These are phyloP conservation scores for Pterostichus niger DNA, from an alignment of 2,888 invertebrate species.

Conservation along the genomic window DNA sequence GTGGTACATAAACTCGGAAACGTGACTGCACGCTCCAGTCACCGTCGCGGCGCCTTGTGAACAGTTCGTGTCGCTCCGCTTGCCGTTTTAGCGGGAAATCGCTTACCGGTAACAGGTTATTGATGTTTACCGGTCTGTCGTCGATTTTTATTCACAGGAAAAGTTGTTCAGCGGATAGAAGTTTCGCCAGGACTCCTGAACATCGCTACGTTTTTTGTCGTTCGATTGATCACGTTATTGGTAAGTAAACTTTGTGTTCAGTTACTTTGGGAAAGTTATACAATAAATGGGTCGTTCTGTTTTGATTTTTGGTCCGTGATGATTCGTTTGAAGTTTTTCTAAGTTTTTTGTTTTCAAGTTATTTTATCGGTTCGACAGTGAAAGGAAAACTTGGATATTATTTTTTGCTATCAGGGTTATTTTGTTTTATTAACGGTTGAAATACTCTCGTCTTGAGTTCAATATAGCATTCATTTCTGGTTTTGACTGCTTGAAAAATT, in stretches of 20 bases:
- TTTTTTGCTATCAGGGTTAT: slow-evolving; percentile 23
- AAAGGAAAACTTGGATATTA: slow-evolving; percentile 42
- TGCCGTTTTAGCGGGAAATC: slow-evolving; percentile 36
- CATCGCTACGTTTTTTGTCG: slow-evolving; percentile 14
- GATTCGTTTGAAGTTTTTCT: slow-evolving; percentile 7
- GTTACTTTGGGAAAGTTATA: neutral
- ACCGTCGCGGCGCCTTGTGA: slow-evolving; percentile 22
- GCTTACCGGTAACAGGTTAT: slow-evolving; percentile 44
- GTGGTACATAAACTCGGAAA: slow-evolving; percentile 43
- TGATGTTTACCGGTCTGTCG: slow-evolving; percentile 44
- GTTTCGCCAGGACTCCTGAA: slow-evolving; percentile 16
- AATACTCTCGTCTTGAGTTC: slow-evolving; percentile 3
- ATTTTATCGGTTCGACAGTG: slow-evolving; percentile 16
- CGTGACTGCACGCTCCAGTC: slow-evolving; percentile 50
- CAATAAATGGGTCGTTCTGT: slow-evolving; percentile 11
- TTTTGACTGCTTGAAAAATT: slow-evolving; percentile 3
- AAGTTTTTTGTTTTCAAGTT: slow-evolving; percentile 18
- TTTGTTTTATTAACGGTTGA: slow-evolving; percentile 37
- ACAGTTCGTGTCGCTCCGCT: neutral
- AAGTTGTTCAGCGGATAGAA: slow-evolving; percentile 10
- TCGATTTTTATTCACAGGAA: slow-evolving; percentile 32
- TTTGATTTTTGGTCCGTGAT: slow-evolving; percentile 5
- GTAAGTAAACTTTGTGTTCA: slow-evolving; percentile 38
- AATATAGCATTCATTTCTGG: slow-evolving; percentile 30
- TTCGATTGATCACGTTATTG: slow-evolving; percentile 42